phyloP scores from a whole-genome alignment of 2,113 vertebrate genomes.

The Nibea coibor region DNA sequence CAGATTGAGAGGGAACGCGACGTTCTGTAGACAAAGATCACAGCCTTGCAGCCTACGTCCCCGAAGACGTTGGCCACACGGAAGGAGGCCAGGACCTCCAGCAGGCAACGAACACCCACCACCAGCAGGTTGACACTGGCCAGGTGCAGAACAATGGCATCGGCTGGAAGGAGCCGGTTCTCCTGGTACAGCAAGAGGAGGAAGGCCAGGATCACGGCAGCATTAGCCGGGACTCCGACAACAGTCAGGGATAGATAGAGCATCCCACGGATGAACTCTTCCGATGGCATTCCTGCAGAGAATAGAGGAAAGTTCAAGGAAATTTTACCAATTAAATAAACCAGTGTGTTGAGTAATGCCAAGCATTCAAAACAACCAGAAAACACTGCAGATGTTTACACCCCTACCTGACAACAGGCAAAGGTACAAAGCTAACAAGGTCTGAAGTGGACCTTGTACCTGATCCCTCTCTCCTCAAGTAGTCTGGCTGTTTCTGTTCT shows the following conservation, averaged over 20 bases:
- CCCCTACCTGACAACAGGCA: conserved; percentile 46
- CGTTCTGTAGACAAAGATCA: conserved; percentile 82
- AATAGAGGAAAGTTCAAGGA: not conserved
- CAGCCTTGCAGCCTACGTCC: conserved; percentile 76
- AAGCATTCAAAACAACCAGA: not conserved
- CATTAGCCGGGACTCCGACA: conserved; percentile 81
- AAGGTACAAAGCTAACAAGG: not conserved
- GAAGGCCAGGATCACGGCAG: conserved; percentile 77
- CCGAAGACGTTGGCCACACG: conserved; percentile 69
- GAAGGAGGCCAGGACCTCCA: conserved; percentile 81
- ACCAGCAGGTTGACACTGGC: conserved; percentile 79
- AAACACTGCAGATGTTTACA: not conserved
- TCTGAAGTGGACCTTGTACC: conserved; percentile 28
- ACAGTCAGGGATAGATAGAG: conserved; percentile 78
- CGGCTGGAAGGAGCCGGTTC: conserved; percentile 76
- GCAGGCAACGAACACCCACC: conserved; percentile 78
- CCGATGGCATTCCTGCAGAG: conserved; percentile 64
- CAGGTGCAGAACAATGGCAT: conserved; percentile 82
- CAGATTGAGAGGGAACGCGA: conserved; percentile 83
- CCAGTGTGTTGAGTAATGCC: not conserved
- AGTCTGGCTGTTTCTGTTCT: conserved; percentile 60
- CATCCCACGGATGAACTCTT: conserved; percentile 68
- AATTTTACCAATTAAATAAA: not conserved
- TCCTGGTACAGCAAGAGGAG: conserved; percentile 67
- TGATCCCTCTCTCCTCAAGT: conserved; percentile 25